These are phyloP conservation scores for Bursaphelenchus okinawaensis DNA, from an alignment of 2,888 invertebrate species.

Conservation along the genomic window DNA sequence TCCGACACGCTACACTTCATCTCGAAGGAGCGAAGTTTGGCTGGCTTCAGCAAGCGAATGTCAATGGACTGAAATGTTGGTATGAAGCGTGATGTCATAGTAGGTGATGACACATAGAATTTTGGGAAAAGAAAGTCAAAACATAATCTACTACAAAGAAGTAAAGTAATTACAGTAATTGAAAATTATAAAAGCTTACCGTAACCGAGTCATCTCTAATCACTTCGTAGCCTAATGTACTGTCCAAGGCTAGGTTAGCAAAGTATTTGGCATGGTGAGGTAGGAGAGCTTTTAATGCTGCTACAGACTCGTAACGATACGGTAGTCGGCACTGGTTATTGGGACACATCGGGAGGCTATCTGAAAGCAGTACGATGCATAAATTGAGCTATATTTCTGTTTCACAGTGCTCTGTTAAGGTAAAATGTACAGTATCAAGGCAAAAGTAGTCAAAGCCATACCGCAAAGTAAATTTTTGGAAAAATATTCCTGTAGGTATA, in stretches of 20 bases:
- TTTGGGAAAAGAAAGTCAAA: too few relatives aligned
- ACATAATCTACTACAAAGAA: too few relatives aligned
- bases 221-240: conserved; percentile 37
- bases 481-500: too few relatives aligned
- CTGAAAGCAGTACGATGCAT: too few relatives aligned
- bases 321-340: conserved; percentile 29
- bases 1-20: conserved; percentile 29
- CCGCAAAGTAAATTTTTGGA: too few relatives aligned
- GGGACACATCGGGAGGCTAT: conserved; percentile 36
- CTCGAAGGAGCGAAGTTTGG: not conserved
- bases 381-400: too few relatives aligned
- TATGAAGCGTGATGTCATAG: too few relatives aligned
- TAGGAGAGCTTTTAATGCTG: conserved; percentile 26
- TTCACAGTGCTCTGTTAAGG: too few relatives aligned
- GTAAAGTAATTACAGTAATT: conserved; percentile 5
- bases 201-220: conserved; percentile 35
- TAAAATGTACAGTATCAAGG: too few relatives aligned
- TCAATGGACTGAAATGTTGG: conserved; percentile 16
- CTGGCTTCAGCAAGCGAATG: not conserved
- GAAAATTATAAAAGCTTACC: not conserved
- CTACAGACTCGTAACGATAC: not conserved
- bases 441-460: too few relatives aligned
- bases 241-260: conserved; percentile 35
- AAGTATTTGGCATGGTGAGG: conserved; percentile 39
- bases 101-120: too few relatives aligned